These are phyloP conservation scores for Dryoscopus gambensis DNA, from an alignment of 2,113 vertebrate species.

Conservation along the genomic window DNA sequence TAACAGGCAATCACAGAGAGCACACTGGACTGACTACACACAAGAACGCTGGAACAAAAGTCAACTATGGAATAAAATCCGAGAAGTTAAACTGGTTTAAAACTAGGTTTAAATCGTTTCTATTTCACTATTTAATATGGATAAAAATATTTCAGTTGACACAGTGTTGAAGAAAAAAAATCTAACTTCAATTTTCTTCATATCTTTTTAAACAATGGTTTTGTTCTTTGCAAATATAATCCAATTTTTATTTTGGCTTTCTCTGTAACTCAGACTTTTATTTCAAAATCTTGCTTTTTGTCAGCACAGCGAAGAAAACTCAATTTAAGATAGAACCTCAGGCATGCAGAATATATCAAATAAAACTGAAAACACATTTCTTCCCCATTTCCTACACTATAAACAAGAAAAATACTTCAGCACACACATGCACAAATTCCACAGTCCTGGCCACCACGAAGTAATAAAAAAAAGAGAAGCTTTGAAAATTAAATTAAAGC, in stretches of 20 bases:
- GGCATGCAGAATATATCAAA: constrained; percentile 5
- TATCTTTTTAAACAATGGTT: background rate
- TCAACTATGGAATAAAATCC: background rate
- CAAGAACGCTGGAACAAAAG: background rate
- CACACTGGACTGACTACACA: background rate
- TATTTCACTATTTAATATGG: background rate
- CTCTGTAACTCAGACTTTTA: background rate
- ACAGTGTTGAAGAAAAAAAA: background rate
- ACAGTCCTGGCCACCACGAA: background rate
- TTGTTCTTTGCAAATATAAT: background rate
- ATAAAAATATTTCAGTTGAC: background rate
- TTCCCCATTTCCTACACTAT: constrained; percentile 5
- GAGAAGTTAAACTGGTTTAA: background rate
- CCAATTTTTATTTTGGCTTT: background rate
- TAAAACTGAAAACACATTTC: constrained; percentile 52
- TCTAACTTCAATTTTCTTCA: background rate
- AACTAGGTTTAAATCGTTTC: background rate
- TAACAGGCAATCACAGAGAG: background rate
- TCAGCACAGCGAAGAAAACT: background rate
- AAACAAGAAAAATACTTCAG: constrained; percentile 1
- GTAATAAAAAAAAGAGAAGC: background rate
- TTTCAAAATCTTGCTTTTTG: background rate
- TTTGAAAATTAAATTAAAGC: background rate
- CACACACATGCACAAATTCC: background rate
- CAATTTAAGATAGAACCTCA: constrained; percentile 35